phyloP scores from a whole-genome alignment of 2,797 vertebrate species.

The Girardinus metallicus region DNA sequence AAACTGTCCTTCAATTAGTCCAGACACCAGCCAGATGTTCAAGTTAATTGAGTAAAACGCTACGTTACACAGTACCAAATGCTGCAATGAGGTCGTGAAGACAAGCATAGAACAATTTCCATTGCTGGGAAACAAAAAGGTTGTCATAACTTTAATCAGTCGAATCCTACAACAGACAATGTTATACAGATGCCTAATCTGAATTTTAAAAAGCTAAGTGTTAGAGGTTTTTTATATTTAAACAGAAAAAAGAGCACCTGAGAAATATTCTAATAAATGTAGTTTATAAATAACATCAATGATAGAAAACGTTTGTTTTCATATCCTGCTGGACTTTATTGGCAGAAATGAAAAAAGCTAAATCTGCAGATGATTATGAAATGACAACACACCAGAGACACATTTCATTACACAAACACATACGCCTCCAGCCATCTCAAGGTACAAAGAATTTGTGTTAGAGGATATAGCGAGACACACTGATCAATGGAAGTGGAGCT shows the following conservation, averaged over 20 bases:
- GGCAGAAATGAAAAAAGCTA: slow-evolving; percentile 52
- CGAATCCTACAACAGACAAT: background rate
- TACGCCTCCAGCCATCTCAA: slow-evolving; percentile 20
- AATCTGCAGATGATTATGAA: slow-evolving; percentile 61
- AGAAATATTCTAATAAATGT: background rate
- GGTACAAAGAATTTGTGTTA: slow-evolving; percentile 15
- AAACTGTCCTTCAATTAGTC: background rate
- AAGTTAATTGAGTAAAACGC: background rate
- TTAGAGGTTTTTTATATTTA: too few species aligned
- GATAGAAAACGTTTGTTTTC: slow-evolving; percentile 15
- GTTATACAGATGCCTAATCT: background rate
- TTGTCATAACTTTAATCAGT: background rate
- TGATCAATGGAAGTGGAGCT: slow-evolving; percentile 5
- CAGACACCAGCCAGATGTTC: background rate
- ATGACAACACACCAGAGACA: slow-evolving; percentile 42
- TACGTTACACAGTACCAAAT: background rate
- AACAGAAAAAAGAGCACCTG: background rate
- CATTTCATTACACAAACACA: slow-evolving; percentile 6
- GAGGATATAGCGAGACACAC: slow-evolving; percentile 4
- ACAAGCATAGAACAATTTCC: background rate
- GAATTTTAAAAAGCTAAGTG: background rate
- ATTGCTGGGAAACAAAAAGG: background rate
- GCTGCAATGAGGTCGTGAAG: background rate
- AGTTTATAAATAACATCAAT: slow-evolving; percentile 15
- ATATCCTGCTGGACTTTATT: slow-evolving; percentile 41